These are phyloP conservation scores for Aspiorhynchus laticeps DNA, from an alignment of 2,113 vertebrate genomes.

Conservation along the genomic window DNA sequence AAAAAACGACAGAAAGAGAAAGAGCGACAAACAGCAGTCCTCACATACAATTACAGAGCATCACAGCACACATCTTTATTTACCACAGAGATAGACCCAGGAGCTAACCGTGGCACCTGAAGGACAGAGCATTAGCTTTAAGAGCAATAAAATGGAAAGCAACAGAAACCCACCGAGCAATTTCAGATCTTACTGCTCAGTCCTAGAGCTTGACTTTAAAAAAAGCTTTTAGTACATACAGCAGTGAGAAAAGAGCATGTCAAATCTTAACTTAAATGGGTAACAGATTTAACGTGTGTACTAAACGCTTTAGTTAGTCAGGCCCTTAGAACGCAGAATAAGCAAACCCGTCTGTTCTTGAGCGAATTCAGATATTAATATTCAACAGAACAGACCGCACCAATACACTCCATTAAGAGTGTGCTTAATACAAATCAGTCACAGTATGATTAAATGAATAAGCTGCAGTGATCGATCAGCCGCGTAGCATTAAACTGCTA, in stretches of 20 bases:
- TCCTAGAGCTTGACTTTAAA: not conserved
- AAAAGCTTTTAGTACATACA: conserved; percentile 12
- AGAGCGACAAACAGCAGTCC: not conserved
- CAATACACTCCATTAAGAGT: conserved; percentile 28
- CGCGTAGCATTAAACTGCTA: not conserved
- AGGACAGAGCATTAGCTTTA: conserved; percentile 55
- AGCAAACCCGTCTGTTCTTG: not conserved
- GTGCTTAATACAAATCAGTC: conserved; percentile 1
- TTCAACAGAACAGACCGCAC: not conserved
- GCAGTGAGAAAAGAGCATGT: not conserved
- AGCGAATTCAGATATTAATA: not conserved
- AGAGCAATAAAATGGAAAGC: not conserved
- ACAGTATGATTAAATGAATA: not conserved
- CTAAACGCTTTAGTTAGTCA: not conserved
- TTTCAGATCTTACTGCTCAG: not conserved
- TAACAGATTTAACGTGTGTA: not conserved
- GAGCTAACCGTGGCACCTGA: conserved; percentile 87
- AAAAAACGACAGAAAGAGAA: not conserved
- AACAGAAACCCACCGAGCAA: not conserved
- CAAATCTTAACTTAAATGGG: not conserved
- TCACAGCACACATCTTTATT: conserved; percentile 71
- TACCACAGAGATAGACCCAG: conserved; percentile 98
- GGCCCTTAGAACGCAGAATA: not conserved
- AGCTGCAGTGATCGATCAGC: not conserved
- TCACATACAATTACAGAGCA: not conserved